Evolutionary conservation across 2,888 invertebrate species (phyloP), one percentile per base, ranked within the genome.

Genomic region (Eueremaeus valkanovi): DNA sequence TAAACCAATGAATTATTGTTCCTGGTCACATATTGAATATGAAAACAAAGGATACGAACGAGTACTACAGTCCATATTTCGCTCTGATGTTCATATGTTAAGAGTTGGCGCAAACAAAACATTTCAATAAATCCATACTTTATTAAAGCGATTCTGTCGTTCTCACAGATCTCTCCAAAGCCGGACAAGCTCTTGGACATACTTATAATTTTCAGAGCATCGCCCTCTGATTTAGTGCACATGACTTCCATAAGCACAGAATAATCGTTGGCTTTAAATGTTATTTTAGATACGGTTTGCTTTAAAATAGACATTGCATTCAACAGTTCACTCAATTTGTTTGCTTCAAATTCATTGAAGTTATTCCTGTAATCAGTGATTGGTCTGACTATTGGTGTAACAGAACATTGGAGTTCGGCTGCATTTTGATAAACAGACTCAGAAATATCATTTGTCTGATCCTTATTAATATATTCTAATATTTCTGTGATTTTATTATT

Each of bases 51-150:
- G n/a, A n/a, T n/a, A n/a, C n/a, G n/a, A n/a, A n/a, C n/a, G n/a
- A n/a, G n/a, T n/a, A n/a, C n/a, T n/a, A n/a, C n/a, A n/a, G n/a
- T n/a, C n/a, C n/a, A n/a, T n/a, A n/a, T n/a, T n/a, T n/a, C n/a
- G n/a, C n/a, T n/a, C n/a, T n/a, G n/a, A n/a, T n/a, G 11, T 8
- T 36, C 11, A 36, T 36, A 36, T 36, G 36, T 8, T 5, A 36
- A 11, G 36, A 36, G 6, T 8, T 5, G 5, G 5, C 55, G 55
- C 13, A 55, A 9, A 6, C 21, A 55, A 27, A n/a, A 55, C 89
- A 98, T 92, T 85, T 98, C 97, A 68, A 94, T 95, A 82, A 95
- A 95, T 0, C 96, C 95, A 0, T 95, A 95, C 83, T 95, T 95
- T 9, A 95, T 84, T 16, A 94, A 85, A 24, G 90, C 88, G 73